Evolutionary conservation across 2,888 invertebrate species (phyloP).

Genomic region (Cheilosia vulpina): DNA sequence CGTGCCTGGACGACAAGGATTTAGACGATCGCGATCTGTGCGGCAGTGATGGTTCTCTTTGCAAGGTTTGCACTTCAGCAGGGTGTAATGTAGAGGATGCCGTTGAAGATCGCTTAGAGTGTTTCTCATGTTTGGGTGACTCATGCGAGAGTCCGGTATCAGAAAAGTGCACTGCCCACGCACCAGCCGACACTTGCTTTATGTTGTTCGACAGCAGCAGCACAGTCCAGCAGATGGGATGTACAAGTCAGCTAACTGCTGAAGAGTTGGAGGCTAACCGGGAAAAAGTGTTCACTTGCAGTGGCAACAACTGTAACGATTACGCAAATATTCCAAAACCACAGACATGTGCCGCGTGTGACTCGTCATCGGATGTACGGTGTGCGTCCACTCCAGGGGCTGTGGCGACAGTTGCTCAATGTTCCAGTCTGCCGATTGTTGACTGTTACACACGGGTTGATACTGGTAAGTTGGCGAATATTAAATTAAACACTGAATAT

Average conservation of each 20-base stretch:
- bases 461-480: constrained; percentile 70
- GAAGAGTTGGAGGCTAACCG: constrained; percentile 70
- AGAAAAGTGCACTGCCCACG: constrained; percentile 75
- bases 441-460: constrained; percentile 78
- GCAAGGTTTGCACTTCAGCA: constrained; percentile 76
- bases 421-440: constrained; percentile 77
- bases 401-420: constrained; percentile 61
- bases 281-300: constrained; percentile 76
- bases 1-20: constrained; percentile 81
- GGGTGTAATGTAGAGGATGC: constrained; percentile 77
- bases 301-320: constrained; percentile 77
- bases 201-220: constrained; percentile 73
- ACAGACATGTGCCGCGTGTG: constrained; percentile 77
- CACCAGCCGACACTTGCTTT: constrained; percentile 77
- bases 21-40: constrained; percentile 77
- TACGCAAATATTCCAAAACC: constrained; percentile 76
- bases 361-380: constrained; percentile 77
- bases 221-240: constrained; percentile 77
- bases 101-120: constrained; percentile 72
- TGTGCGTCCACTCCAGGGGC: constrained; percentile 78
- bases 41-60: constrained; percentile 65
- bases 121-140: constrained; percentile 76
- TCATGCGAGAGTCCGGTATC: constrained; percentile 70
- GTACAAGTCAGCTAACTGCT: constrained; percentile 76
- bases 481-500: no score